Conservation (phyloP, 2,113 vertebrate species). For the Nycticryphes semicollaris region DNA sequence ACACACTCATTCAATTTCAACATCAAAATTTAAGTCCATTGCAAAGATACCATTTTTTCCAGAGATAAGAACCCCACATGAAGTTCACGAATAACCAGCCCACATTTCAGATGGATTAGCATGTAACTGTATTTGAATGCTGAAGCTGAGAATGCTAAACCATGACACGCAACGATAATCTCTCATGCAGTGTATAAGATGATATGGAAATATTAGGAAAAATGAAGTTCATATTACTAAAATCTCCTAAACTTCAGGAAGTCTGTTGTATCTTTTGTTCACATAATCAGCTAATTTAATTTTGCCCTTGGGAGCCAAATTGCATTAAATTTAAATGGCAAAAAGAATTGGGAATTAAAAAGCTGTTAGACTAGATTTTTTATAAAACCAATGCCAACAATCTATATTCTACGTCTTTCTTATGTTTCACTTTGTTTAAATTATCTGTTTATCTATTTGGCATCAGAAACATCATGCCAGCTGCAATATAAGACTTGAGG, state of each 20-base stretch:
- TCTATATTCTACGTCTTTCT: background rate
- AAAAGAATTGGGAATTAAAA: background rate
- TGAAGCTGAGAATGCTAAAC: background rate
- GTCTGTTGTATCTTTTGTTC: background rate
- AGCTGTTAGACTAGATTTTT: background rate
- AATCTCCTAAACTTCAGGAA: background rate
- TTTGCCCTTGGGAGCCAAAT: background rate
- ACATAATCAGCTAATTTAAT: background rate
- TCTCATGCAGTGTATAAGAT: background rate
- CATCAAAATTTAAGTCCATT: background rate
- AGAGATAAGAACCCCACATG: background rate
- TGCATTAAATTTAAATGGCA: background rate
- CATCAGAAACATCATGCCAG: background rate
- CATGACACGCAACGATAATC: background rate
- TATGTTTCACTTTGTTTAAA: background rate
- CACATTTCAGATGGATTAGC: background rate
- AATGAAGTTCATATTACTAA: background rate
- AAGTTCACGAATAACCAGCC: background rate
- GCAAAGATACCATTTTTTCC: background rate
- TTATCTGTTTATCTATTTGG: background rate
- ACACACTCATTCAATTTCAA: background rate
- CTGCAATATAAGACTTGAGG: background rate
- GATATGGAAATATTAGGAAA: background rate
- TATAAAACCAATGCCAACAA: background rate
- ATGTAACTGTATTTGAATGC: background rate